phyloP scores from a whole-genome alignment of 2,888 invertebrate genomes.

The Agrotis exclamationis region DNA sequence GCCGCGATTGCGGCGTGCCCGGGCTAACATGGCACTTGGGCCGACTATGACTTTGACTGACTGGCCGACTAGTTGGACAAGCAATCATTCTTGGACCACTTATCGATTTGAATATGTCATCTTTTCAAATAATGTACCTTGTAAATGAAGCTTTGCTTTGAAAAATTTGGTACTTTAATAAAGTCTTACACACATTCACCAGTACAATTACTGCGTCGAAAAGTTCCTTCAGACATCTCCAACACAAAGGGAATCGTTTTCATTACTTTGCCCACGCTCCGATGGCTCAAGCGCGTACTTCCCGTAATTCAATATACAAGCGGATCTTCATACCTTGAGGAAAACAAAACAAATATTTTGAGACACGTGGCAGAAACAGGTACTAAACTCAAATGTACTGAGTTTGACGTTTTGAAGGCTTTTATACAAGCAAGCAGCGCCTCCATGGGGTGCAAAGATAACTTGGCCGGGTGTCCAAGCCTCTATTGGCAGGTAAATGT shows the following conservation, averaged over 20 bases:
- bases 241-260: conserved; percentile 51
- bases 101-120: no score
- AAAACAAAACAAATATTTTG: conserved; percentile 10
- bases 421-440: neutral
- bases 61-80: no score
- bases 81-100: no score
- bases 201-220: conserved; percentile 14
- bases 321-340: conserved; percentile 16
- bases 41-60: no score
- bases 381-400: neutral
- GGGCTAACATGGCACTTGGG: no score
- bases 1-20: no score
- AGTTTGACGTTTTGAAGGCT: neutral
- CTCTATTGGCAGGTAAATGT: conserved; percentile 22
- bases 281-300: conserved; percentile 28
- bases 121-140: no score
- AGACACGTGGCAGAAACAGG: conserved; percentile 6
- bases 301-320: conserved; percentile 40
- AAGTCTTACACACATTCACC: neutral
- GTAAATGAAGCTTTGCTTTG: neutral
- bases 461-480: neutral
- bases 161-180: neutral
- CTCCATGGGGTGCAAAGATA: neutral
- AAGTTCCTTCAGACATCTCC: conserved; percentile 15
- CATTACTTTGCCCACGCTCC: conserved; percentile 40